phyloP scores from a whole-genome alignment of 2,888 invertebrate genomes.

The Cantharis lateralis region DNA sequence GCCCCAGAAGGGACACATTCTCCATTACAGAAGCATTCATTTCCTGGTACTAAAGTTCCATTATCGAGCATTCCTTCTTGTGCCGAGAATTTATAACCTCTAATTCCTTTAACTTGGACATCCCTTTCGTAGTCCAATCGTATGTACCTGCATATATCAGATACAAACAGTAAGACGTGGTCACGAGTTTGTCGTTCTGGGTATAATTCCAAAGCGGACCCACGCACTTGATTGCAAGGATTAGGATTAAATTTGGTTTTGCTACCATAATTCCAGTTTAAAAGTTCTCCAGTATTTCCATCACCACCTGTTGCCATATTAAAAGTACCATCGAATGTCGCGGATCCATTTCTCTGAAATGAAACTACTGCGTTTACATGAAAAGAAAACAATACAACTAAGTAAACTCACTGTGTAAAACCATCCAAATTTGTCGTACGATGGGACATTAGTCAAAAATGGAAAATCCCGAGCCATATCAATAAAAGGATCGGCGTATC shows the following conservation, averaged over 20 bases:
- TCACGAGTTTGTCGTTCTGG: slow-evolving; percentile 66
- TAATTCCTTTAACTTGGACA: slow-evolving; percentile 62
- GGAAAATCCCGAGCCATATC: slow-evolving; percentile 67
- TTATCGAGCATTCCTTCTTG: slow-evolving; percentile 70
- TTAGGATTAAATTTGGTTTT: slow-evolving; percentile 59
- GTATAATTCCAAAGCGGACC: slow-evolving; percentile 82
- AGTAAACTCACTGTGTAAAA: slow-evolving; percentile 69
- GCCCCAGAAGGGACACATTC: slow-evolving; percentile 71
- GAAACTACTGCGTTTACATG: slow-evolving; percentile 35
- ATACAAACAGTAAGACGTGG: slow-evolving; percentile 67
- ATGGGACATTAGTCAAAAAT: slow-evolving; percentile 57
- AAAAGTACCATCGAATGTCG: slow-evolving; percentile 73
- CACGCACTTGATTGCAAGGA: slow-evolving; percentile 66
- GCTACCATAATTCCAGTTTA: slow-evolving; percentile 72
- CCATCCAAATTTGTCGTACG: slow-evolving; percentile 83
- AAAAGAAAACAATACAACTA: background rate
- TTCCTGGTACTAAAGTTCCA: slow-evolving; percentile 60
- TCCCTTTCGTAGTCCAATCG: slow-evolving; percentile 66
- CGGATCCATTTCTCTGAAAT: slow-evolving; percentile 74
- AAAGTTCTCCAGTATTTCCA: slow-evolving; percentile 71
- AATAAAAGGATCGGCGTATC: slow-evolving; percentile 77
- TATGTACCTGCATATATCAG: slow-evolving; percentile 77
- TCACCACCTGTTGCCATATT: slow-evolving; percentile 75
- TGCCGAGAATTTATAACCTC: slow-evolving; percentile 71
- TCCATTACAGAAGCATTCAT: slow-evolving; percentile 72